A percentile compares a stretch with the other conserved stretches of the same genome.
These are phyloP conservation scores for Vidua chalybeata DNA, from an alignment of 2,113 vertebrate genomes.

Conservation along the genomic window DNA sequence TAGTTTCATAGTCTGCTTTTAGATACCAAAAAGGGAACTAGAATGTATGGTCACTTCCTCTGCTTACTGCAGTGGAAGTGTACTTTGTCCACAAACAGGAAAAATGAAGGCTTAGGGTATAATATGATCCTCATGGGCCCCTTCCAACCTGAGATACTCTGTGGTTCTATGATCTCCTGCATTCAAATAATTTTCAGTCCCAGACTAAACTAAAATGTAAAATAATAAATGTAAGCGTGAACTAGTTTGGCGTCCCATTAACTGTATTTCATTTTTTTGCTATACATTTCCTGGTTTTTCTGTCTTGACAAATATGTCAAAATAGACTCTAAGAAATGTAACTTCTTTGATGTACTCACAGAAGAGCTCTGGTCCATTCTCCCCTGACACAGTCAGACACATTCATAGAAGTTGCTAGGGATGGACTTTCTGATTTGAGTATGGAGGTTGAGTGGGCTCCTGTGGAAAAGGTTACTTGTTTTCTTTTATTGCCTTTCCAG, in stretches of 20 bases:
- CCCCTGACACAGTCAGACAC: background rate
- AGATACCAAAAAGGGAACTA: background rate
- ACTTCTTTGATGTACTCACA: background rate
- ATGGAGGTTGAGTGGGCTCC: background rate
- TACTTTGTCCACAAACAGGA: background rate
- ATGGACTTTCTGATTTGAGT: background rate
- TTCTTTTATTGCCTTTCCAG: background rate
- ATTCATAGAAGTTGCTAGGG: background rate
- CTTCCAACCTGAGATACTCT: background rate
- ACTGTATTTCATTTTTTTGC: background rate
- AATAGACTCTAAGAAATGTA: background rate
- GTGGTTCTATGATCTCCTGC: background rate
- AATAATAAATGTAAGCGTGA: background rate
- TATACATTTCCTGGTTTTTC: background rate
- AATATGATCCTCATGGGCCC: background rate
- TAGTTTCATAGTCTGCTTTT: background rate
- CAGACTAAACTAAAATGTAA: background rate
- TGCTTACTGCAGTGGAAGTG: background rate
- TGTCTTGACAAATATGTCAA: background rate
- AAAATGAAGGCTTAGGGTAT: background rate
- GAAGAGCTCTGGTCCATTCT: background rate
- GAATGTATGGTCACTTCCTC: background rate
- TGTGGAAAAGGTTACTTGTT: background rate
- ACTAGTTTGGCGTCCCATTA: background rate
- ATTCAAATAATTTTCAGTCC: background rate